Evolutionary conservation across 1,140 invertebrate genomes (phyloP).

Genomic region (Octopus sinensis): DNA sequence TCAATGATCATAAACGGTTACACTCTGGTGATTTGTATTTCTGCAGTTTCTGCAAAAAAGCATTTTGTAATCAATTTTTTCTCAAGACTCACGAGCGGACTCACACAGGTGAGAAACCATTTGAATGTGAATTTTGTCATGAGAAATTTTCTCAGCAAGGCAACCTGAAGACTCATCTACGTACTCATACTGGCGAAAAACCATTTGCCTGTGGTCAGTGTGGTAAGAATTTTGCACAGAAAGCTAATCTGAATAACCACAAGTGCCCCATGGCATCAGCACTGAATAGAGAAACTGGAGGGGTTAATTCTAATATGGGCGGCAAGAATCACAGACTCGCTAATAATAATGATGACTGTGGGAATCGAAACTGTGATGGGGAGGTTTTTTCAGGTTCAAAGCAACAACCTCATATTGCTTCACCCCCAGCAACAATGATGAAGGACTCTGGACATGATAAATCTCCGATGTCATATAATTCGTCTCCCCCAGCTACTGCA

Average conservation of each 20-base stretch:
- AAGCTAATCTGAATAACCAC: slow-evolving; percentile 22
- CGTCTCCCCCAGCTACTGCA: too few species aligned
- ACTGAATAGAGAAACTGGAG: not conserved
- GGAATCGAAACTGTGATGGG: not conserved
- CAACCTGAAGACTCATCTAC: slow-evolving; percentile 46
- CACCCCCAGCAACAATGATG: not conserved
- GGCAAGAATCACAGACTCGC: not conserved
- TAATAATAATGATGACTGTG: not conserved
- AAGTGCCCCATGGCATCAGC: not conserved
- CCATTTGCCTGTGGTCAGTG: slow-evolving; percentile 94
- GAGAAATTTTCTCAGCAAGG: slow-evolving; percentile 76
- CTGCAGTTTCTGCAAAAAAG: slow-evolving; percentile 39
- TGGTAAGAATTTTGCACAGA: slow-evolving; percentile 66
- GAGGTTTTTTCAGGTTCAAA: not conserved
- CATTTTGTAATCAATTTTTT: slow-evolving; percentile 44
- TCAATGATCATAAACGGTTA: slow-evolving; percentile 1
- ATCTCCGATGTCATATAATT: too few species aligned
- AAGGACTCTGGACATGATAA: not conserved
- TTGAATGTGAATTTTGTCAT: slow-evolving; percentile 69
- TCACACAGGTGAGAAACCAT: slow-evolving; percentile 28
- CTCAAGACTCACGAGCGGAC: slow-evolving; percentile 68
- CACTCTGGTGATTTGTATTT: not conserved
- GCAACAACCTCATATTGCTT: not conserved
- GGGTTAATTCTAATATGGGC: not conserved
- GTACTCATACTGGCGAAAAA: slow-evolving; percentile 68